A percentile compares a stretch with the other conserved stretches of the same genome.
These are phyloP conservation scores for Galago senegalensis DNA, from an alignment of 2,797 vertebrate species.

Conservation along the genomic window DNA sequence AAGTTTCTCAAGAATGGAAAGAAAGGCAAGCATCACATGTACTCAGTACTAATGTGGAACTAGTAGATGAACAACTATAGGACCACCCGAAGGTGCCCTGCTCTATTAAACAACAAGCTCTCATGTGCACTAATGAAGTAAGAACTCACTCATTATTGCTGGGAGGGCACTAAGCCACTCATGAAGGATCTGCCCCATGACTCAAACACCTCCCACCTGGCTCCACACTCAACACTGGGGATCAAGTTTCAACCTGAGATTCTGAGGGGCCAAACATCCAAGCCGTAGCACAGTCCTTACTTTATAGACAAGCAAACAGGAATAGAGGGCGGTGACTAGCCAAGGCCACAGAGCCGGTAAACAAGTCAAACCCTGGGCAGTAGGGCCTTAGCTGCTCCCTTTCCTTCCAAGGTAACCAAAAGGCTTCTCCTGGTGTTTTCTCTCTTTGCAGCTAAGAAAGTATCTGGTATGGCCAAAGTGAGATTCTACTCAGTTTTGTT, in stretches of 20 bases:
- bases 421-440: neutral
- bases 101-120: neutral
- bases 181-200: neutral
- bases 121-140: neutral
- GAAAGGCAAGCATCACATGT: no score
- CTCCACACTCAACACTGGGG: neutral
- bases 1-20: no score
- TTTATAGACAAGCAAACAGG: neutral
- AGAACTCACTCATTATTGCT: neutral
- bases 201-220: neutral
- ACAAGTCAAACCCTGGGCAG: neutral
- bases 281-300: neutral
- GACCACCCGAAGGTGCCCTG: neutral
- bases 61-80: no score
- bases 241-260: neutral
- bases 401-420: neutral
- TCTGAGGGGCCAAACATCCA: neutral
- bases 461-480: conserved; percentile 5
- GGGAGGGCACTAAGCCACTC: neutral
- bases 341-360: neutral
- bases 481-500: neutral
- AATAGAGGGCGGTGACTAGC: neutral
- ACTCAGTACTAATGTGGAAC: no score
- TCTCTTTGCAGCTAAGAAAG: conserved; percentile 5
- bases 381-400: neutral